Conservation (phyloP, 2,888 invertebrate species). For the Sipunculus nudus region DNA sequence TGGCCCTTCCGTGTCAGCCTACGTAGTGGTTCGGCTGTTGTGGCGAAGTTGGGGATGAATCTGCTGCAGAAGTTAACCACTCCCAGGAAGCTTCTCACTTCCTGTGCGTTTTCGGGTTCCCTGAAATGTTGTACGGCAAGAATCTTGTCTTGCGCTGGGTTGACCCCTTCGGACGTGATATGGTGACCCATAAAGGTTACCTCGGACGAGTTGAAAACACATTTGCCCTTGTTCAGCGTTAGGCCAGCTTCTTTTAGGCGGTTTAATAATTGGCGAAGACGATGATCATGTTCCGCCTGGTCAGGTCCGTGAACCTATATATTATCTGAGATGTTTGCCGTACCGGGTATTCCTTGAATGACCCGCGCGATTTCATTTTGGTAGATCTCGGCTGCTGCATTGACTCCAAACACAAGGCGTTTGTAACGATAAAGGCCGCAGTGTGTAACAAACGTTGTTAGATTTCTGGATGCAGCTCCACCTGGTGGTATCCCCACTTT, state of each 20-base stretch:
- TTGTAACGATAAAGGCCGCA: conserved; percentile 19
- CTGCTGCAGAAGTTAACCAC: conserved; percentile 23
- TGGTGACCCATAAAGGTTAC: conserved; percentile 20
- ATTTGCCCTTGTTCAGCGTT: conserved; percentile 5
- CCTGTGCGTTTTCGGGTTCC: conserved; percentile 38
- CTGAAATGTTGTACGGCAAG: conserved; percentile 32
- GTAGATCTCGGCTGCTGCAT: conserved; percentile 20
- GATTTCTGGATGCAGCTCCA: conserved; percentile 17
- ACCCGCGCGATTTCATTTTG: conserved; percentile 13
- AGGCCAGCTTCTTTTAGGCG: conserved; percentile 12
- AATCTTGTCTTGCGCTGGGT: conserved; percentile 4
- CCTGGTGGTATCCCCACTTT: conserved; percentile 16
- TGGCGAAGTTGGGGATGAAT: conserved; percentile 4
- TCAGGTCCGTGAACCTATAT: background rate
- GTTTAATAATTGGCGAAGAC: conserved; percentile 17
- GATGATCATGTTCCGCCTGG: conserved; percentile 6
- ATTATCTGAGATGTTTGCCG: conserved; percentile 11
- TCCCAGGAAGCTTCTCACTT: conserved; percentile 45
- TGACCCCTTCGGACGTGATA: conserved; percentile 3
- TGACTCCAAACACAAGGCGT: conserved; percentile 16
- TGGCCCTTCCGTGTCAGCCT: background rate
- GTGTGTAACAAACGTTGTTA: no score
- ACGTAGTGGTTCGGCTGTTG: conserved; percentile 1
- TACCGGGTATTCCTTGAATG: conserved; percentile 7
- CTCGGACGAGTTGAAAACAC: background rate